Evolutionary conservation across 1,140 invertebrate genomes (phyloP).

Genomic region (Pogonomyrmex barbatus): DNA sequence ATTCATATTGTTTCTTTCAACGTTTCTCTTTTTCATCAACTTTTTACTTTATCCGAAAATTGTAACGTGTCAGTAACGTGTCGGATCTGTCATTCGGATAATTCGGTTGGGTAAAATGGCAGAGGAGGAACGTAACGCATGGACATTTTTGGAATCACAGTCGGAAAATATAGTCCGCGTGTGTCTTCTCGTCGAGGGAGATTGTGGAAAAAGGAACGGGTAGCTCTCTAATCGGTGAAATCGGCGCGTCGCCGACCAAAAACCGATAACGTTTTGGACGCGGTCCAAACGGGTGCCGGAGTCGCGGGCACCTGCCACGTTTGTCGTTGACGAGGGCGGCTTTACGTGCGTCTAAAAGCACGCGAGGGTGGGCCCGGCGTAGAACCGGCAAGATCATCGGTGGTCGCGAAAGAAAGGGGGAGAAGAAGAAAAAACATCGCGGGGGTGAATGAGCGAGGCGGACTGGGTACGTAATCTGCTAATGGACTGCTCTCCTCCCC

Average conservation of each 20-base stretch:
- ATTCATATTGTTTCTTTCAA: not conserved
- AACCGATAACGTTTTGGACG: slow-evolving; percentile 47
- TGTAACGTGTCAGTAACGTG: not conserved
- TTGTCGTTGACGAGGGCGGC: slow-evolving; percentile 51
- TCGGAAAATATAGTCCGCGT: not conserved
- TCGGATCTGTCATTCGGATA: not conserved
- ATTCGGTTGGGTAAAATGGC: not conserved
- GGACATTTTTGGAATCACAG: not conserved
- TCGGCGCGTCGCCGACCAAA: slow-evolving; percentile 15
- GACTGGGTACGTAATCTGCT: slow-evolving; percentile 84
- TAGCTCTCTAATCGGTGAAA: not conserved
- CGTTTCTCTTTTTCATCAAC: not conserved
- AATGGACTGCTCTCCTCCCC: slow-evolving; percentile 80
- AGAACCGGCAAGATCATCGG: slow-evolving; percentile 68
- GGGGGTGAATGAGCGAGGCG: slow-evolving; percentile 81
- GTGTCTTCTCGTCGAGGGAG: slow-evolving; percentile 42
- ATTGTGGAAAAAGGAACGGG: slow-evolving; percentile 69
- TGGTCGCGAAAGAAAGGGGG: slow-evolving; percentile 71
- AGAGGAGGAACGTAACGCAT: not conserved
- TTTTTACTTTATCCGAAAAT: not conserved
- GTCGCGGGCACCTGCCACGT: slow-evolving; percentile 60
- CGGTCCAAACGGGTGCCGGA: slow-evolving; percentile 27
- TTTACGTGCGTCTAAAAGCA: slow-evolving; percentile 52
- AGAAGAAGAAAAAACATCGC: slow-evolving; percentile 77
- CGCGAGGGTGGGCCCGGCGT: slow-evolving; percentile 42